Conservation (phyloP, 2,888 invertebrate species). For the Andrena fulva region DNA sequence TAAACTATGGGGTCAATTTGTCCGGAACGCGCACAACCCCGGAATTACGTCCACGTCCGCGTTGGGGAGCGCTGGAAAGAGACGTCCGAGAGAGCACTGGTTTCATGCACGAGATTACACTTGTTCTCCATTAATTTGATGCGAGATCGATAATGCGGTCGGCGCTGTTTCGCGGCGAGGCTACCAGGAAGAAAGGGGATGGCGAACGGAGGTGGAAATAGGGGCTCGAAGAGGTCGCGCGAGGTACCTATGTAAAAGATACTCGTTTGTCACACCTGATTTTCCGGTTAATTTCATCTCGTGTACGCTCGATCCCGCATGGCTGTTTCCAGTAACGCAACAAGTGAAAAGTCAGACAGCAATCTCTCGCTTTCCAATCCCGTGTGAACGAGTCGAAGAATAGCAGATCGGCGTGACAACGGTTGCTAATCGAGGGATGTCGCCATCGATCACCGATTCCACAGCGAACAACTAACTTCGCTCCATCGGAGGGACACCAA, state of each 20-base stretch:
- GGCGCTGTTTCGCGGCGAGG: constrained; percentile 5
- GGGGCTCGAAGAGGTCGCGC: background rate
- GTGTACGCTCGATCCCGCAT: background rate
- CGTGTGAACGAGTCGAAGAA: background rate
- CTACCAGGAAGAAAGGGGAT: background rate
- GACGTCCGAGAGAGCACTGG: constrained; percentile 22
- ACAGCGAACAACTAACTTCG: too few species aligned
- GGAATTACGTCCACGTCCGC: constrained; percentile 63
- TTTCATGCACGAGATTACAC: constrained; percentile 59
- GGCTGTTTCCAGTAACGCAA: background rate
- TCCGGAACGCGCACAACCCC: constrained; percentile 62
- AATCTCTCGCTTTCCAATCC: too few species aligned
- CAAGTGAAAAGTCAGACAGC: background rate
- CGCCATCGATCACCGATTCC: background rate
- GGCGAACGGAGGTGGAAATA: background rate
- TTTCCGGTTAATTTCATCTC: background rate
- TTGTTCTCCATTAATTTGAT: constrained; percentile 68
- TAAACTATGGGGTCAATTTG: constrained; percentile 74
- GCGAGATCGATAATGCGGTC: constrained; percentile 57
- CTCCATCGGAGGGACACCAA: background rate
- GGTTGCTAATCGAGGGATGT: background rate
- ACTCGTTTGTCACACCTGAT: background rate
- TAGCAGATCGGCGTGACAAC: background rate
- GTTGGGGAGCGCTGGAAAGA: constrained; percentile 24
- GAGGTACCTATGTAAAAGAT: background rate